A percentile compares a stretch with the other conserved stretches of the same genome.
These are phyloP conservation scores for Zaprionus bogoriensis DNA, from an alignment of 2,888 invertebrate genomes.

Conservation along the genomic window DNA sequence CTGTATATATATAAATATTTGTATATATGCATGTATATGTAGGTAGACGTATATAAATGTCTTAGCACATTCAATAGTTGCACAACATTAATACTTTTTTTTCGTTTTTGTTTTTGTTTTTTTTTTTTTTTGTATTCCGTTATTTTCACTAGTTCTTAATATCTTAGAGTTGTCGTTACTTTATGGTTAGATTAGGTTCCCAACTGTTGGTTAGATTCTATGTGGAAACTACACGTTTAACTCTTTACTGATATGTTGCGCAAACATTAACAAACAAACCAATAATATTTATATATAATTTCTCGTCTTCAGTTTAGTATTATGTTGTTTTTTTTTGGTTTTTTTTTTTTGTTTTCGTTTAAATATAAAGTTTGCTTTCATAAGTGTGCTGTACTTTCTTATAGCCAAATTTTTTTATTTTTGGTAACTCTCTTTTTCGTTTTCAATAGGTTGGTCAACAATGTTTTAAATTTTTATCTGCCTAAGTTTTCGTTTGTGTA, in stretches of 20 bases:
- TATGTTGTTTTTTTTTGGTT: slow-evolving; percentile 14
- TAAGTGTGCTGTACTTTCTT: slow-evolving; percentile 55
- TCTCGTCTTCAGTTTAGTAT: slow-evolving; percentile 30
- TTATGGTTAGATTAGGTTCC: slow-evolving; percentile 49
- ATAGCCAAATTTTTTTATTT: slow-evolving; percentile 67
- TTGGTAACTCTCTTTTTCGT: slow-evolving; percentile 37
- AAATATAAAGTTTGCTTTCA: slow-evolving; percentile 62
- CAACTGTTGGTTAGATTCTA: slow-evolving; percentile 60
- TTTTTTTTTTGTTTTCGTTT: slow-evolving; percentile 22
- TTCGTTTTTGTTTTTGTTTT: slow-evolving; percentile 31
- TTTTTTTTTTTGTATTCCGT: slow-evolving; percentile 47
- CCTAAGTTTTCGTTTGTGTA: slow-evolving; percentile 39
- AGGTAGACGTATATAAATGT: slow-evolving; percentile 76
- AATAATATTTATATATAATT: slow-evolving; percentile 71
- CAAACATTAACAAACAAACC: slow-evolving; percentile 83
- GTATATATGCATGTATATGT: slow-evolving; percentile 73
- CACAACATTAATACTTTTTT: slow-evolving; percentile 76
- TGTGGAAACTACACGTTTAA: slow-evolving; percentile 73
- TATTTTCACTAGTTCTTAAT: slow-evolving; percentile 48
- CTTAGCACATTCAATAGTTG: slow-evolving; percentile 76
- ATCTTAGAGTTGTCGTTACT: slow-evolving; percentile 30
- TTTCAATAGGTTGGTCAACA: slow-evolving; percentile 69
- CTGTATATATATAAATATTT: slow-evolving; percentile 64
- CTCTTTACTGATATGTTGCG: slow-evolving; percentile 83
- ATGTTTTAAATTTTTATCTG: slow-evolving; percentile 57